phyloP scores from a whole-genome alignment of 2,113 vertebrate genomes.

The Microcebus jonahi region DNA sequence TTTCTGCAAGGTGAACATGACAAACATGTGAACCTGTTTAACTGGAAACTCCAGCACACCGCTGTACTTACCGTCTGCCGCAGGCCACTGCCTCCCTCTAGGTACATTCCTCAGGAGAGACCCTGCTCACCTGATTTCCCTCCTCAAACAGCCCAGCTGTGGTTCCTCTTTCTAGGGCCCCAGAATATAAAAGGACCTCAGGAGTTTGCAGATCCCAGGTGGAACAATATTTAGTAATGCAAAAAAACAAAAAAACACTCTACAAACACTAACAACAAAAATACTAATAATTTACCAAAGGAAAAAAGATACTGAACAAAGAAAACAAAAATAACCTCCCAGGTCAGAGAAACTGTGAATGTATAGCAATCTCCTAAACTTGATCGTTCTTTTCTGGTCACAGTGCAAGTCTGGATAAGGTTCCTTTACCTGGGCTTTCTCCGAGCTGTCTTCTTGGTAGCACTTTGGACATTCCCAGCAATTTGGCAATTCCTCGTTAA shows the following conservation, averaged over 20 bases:
- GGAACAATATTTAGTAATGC: background rate
- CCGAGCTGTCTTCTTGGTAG: slow-evolving; percentile 90
- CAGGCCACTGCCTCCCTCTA: background rate
- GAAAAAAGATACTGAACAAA: background rate
- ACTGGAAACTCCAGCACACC: background rate
- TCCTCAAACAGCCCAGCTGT: background rate
- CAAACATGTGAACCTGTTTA: slow-evolving; percentile 45
- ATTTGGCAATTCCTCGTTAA: slow-evolving; percentile 96
- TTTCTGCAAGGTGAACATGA: slow-evolving; percentile 32
- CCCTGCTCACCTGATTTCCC: background rate
- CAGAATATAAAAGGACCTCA: background rate
- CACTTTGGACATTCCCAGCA: slow-evolving; percentile 99
- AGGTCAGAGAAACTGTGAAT: background rate
- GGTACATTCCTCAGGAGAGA: slow-evolving; percentile 4
- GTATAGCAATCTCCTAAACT: background rate
- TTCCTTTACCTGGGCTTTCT: slow-evolving; percentile 86
- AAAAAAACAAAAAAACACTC: background rate
- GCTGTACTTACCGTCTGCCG: background rate
- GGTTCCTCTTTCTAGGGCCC: background rate
- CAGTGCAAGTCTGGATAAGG: background rate
- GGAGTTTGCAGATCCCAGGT: background rate
- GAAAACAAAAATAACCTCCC: background rate
- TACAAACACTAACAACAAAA: background rate
- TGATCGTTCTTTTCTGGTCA: background rate
- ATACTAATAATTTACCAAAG: slow-evolving; percentile 28